phyloP scores from a whole-genome alignment of 2,797 vertebrate species.

The Champsocephalus esox region DNA sequence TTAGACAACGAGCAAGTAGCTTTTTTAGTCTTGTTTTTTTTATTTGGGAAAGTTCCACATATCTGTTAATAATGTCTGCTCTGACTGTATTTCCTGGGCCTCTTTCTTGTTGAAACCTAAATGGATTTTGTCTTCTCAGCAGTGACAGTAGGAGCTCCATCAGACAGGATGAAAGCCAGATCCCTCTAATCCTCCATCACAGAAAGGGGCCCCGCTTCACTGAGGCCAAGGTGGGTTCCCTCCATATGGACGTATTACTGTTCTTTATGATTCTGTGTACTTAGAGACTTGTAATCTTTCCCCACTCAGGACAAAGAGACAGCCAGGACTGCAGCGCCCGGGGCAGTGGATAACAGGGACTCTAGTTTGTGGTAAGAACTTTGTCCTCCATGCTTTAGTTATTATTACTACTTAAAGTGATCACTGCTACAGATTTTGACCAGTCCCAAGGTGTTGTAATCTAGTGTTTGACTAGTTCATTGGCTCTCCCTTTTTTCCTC shows the following conservation, averaged over 20 bases:
- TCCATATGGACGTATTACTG: not conserved
- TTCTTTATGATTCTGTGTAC: not conserved
- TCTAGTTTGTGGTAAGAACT: constrained; percentile 70
- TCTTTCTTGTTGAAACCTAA: constrained; percentile 1
- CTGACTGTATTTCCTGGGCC: not conserved
- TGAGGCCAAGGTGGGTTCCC: constrained; percentile 64
- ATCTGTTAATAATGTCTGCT: not conserved
- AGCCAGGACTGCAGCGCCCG: constrained; percentile 23
- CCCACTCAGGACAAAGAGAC: constrained; percentile 58
- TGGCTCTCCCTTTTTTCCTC: too few relatives aligned
- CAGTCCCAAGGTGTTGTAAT: not conserved
- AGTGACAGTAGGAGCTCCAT: constrained; percentile 30
- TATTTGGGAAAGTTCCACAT: not conserved
- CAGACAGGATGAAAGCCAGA: constrained; percentile 56
- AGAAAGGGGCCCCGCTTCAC: constrained; percentile 57
- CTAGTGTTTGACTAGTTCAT: not conserved
- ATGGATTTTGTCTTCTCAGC: constrained; percentile 51
- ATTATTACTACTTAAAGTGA: not conserved
- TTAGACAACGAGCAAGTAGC: not conserved
- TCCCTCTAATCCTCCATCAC: constrained; percentile 61
- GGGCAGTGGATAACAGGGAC: constrained; percentile 21
- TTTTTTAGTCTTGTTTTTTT: not conserved
- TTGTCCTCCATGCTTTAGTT: not conserved
- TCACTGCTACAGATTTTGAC: too few relatives aligned
- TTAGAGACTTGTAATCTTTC: constrained; percentile 15